Evolutionary conservation across 2,888 invertebrate species (phyloP), one percentile per base, ranked within the genome.

Genomic region (Bedellia somnulentella): DNA sequence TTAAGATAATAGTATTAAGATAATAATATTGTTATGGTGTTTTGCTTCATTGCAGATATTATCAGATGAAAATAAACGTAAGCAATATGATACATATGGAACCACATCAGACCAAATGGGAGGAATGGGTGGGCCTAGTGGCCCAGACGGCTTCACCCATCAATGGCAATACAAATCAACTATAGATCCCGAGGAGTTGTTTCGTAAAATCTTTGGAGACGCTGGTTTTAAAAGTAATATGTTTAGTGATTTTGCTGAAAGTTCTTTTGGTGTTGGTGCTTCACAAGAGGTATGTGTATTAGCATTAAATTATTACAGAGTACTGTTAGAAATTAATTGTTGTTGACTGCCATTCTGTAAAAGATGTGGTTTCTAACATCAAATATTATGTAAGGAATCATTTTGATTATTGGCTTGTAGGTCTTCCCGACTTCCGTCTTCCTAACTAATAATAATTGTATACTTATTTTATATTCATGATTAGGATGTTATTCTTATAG

Each of bases 171-270:
- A 91, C 54, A 87, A 88, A 39, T 89, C 92, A 1, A 85, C 85
- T 5, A 85, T 97, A 42, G 94, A 98, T 61, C 96, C 98, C 0
- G 97, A 99, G 52, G 97, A 99, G 59, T 61, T 99, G 22, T 98
- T 98, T 67, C 81, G 96, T 31, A 93, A 91, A 66, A 97, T 98
- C 48, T 98, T 98, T 60, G 91, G 90, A n/a, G 87, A 89, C 43
- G 85, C 83, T 15, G 86, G 85, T 17, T 89, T 89, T 49, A 82
- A 83, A 31, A 76, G 78, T 40, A 61, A 63, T 16, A 70, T 80
- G 15, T 88, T 87, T 50, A 87, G 86, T 37, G 93, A 95, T 50
- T 95, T 87, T 78, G 87, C 91, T 4, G 94, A 94, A 43, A 89
- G 89, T 3, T 80, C 81, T 43, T 94, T 86, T 79, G 96, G 96